These are phyloP conservation scores for Ctenoplectra terminalis DNA, from an alignment of 1,140 invertebrate genomes.

Conservation along the genomic window DNA sequence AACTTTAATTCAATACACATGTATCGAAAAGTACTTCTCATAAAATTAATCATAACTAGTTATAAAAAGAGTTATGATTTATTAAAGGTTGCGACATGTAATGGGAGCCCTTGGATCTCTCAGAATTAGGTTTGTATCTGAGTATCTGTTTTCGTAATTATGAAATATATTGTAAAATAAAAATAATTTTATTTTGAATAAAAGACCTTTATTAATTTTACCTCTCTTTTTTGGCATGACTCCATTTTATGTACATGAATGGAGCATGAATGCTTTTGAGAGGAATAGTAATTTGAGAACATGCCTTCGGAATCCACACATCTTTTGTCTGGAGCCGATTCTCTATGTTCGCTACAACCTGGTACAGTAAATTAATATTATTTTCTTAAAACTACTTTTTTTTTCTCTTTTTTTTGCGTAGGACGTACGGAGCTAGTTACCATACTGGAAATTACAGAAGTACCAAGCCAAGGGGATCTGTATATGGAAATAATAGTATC, in stretches of 20 bases:
- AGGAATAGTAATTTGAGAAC: slow-evolving; percentile 85
- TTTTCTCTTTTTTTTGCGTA: slow-evolving; percentile 47
- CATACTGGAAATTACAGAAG: slow-evolving; percentile 68
- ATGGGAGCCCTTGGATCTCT: slow-evolving; percentile 61
- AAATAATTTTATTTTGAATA: background rate
- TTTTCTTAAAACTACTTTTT: background rate
- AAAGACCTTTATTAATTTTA: background rate
- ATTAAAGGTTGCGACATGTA: slow-evolving; percentile 72
- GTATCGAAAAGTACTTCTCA: no score
- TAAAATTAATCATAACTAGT: background rate
- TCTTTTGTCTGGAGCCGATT: slow-evolving; percentile 87
- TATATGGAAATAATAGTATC: slow-evolving; percentile 68
- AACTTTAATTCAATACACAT: background rate
- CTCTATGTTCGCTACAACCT: slow-evolving; percentile 88
- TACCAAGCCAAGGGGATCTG: slow-evolving; percentile 71
- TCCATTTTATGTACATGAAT: slow-evolving; percentile 84
- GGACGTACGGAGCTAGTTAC: slow-evolving; percentile 78
- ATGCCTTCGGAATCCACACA: slow-evolving; percentile 91
- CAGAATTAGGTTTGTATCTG: slow-evolving; percentile 70
- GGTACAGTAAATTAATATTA: no score
- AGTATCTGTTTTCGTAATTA: background rate
- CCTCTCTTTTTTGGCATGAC: slow-evolving; percentile 90
- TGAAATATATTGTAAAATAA: no score
- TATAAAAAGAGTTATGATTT: background rate
- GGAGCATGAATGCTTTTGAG: slow-evolving; percentile 89